Evolutionary conservation across 64 coral and sea anemone species (phyloP).

Genomic region (Catalaphyllia jardinei): DNA sequence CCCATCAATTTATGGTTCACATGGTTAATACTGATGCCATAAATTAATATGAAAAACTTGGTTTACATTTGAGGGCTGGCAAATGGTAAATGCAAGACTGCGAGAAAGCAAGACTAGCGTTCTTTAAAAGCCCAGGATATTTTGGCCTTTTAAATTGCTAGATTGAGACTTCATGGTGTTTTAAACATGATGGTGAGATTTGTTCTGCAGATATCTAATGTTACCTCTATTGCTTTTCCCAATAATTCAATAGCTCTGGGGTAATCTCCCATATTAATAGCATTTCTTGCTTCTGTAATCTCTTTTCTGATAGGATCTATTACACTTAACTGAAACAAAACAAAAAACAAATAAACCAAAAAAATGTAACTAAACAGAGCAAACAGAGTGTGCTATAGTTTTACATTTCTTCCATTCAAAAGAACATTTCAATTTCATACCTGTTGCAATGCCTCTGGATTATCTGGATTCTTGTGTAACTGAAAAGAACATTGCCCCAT

Average conservation of each 20-base stretch:
- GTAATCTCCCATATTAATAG: conserved; percentile 83
- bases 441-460: conserved; percentile 73
- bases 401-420: not conserved
- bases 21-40: no score
- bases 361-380: not conserved
- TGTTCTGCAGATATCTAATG: no score
- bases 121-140: no score
- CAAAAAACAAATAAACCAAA: not conserved
- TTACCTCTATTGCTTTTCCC: conserved; percentile 76
- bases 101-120: no score
- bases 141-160: no score
- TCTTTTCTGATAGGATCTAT: conserved; percentile 82
- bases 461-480: conserved; percentile 79
- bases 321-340: conserved; percentile 57
- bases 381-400: not conserved
- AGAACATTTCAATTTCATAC: conserved; percentile 8
- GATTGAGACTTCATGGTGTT: no score
- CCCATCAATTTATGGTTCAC: no score
- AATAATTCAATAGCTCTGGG: conserved; percentile 68
- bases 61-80: no score
- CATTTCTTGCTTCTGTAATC: conserved; percentile 60
- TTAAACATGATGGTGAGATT: no score
- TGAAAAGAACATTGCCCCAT: conserved; percentile 32
- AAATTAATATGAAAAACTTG: no score
- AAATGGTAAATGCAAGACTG: no score